Percentiles rank a stretch among this genome's conserved stretches.
phyloP scores from a whole-genome alignment of 2,888 invertebrate genomes.

The Syritta pipiens region DNA sequence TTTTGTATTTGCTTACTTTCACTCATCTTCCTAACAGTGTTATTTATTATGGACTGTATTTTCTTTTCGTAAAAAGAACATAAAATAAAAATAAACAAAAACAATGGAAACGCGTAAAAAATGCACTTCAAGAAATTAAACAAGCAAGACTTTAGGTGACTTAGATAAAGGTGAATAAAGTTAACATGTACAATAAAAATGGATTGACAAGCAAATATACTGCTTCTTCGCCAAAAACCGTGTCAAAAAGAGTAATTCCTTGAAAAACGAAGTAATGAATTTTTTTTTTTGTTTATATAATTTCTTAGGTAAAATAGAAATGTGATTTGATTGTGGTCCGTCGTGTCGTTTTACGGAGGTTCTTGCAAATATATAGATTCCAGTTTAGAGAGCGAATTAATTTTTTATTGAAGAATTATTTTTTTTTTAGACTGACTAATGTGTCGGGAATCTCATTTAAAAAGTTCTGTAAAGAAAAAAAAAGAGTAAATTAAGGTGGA shows the following conservation, averaged over 20 bases:
- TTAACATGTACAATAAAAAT: slow-evolving; percentile 32
- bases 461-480: slow-evolving; percentile 77
- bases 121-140: slow-evolving; percentile 11
- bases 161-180: slow-evolving; percentile 59
- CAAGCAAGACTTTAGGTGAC: slow-evolving; percentile 44
- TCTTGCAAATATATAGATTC: too few relatives aligned
- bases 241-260: neutral
- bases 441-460: slow-evolving; percentile 79
- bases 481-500: slow-evolving; percentile 3
- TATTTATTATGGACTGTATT: neutral
- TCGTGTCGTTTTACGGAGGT: neutral
- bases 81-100: neutral
- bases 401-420: slow-evolving; percentile 58
- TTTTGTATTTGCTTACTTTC: neutral
- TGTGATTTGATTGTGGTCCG: slow-evolving; percentile 1
- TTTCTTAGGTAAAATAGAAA: slow-evolving; percentile 45
- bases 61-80: too few relatives aligned
- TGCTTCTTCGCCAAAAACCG: slow-evolving; percentile 20
- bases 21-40: neutral
- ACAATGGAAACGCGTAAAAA: slow-evolving; percentile 8
- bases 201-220: neutral
- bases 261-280: slow-evolving; percentile 30
- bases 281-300: slow-evolving; percentile 56
- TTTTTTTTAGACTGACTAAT: slow-evolving; percentile 78
- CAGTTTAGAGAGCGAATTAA: slow-evolving; percentile 54